A percentile compares a stretch with the other conserved stretches of the same genome.
These are phyloP conservation scores for Podarcis muralis DNA, from an alignment of 2,113 vertebrate species.

Conservation along the genomic window DNA sequence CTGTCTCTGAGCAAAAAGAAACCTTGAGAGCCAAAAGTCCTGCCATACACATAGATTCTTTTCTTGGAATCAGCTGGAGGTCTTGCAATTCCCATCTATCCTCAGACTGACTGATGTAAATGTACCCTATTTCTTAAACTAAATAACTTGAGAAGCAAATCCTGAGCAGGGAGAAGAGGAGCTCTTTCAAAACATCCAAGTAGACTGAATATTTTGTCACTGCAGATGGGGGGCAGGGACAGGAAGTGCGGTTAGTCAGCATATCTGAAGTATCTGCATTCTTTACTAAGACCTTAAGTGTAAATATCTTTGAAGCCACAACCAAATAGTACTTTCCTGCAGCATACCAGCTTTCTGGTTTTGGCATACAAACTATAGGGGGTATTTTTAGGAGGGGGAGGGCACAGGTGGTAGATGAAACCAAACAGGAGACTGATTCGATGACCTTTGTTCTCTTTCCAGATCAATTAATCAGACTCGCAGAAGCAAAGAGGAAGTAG, in stretches of 20 bases:
- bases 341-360: neutral
- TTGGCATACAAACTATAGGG: too few relatives aligned
- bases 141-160: slow-evolving; percentile 7
- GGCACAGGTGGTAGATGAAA: neutral
- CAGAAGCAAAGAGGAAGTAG: neutral
- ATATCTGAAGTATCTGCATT: neutral
- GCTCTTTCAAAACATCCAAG: neutral
- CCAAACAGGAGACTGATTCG: neutral
- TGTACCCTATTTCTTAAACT: neutral
- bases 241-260: neutral
- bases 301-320: neutral
- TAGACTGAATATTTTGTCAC: slow-evolving; percentile 6
- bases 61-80: neutral
- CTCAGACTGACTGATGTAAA: neutral
- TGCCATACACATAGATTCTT: neutral
- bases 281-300: neutral
- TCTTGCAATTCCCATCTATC: neutral
- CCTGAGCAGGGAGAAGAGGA: neutral
- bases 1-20: neutral
- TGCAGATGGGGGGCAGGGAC: neutral
- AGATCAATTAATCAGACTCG: too few relatives aligned
- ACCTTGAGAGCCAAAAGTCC: neutral
- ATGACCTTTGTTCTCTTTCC: neutral
- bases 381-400: too few relatives aligned
- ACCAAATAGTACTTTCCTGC: neutral